Conservation (phyloP, 2,113 vertebrate species). For the Todiramphus saurophagus region DNA sequence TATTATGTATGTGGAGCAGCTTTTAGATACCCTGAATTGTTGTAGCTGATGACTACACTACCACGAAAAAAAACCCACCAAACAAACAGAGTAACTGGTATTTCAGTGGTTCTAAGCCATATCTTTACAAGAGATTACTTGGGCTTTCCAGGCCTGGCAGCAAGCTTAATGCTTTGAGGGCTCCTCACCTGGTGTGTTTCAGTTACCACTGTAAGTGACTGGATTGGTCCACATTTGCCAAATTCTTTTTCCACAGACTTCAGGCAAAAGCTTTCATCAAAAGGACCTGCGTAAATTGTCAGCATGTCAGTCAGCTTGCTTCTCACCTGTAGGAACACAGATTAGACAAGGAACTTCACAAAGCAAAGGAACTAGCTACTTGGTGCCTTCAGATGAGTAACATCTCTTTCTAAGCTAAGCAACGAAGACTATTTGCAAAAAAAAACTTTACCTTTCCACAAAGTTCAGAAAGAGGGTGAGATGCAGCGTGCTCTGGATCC, state of each 20-base stretch:
- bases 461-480: constrained; percentile 30
- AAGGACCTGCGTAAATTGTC: constrained; percentile 84
- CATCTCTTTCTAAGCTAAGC: background rate
- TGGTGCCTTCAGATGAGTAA: background rate
- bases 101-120: background rate
- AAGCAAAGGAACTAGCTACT: background rate
- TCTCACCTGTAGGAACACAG: constrained; percentile 72
- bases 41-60: background rate
- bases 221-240: constrained; percentile 78
- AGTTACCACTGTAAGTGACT: constrained; percentile 72
- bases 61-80: background rate
- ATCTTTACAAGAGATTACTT: background rate
- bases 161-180: background rate
- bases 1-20: background rate
- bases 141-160: background rate
- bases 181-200: constrained; percentile 70
- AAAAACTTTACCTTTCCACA: constrained; percentile 20
- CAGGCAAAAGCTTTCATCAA: constrained; percentile 71
- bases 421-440: background rate
- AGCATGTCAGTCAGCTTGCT: constrained; percentile 79
- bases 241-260: constrained; percentile 78
- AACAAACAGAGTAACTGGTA: background rate
- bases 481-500: constrained; percentile 10
- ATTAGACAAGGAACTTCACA: constrained; percentile 33
- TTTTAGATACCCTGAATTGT: background rate